Base-by-base conservation (phyloP, 2,888 invertebrate species). In the Augiades crinisus region DNA sequence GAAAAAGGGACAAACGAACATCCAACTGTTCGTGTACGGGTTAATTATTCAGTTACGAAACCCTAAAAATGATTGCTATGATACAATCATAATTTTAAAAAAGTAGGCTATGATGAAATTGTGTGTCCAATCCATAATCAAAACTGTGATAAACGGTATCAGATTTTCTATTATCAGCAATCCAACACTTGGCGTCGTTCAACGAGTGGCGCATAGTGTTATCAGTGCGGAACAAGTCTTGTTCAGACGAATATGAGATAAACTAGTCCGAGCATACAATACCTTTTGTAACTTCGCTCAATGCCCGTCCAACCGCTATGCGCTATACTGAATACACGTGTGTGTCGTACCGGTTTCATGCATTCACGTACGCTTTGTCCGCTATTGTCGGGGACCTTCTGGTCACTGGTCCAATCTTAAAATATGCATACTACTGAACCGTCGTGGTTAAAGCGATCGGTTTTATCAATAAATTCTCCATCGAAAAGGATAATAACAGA, bases 211-310 rank as follows among this genome's bases (percentile, higher is more conserved):
- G 64, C 65, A 69, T 63, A 68, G 60, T 69, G 68, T 78, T 83
- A 86, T 87, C 87, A 85, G 86, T 53, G 79, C 81, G 73, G 78
- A 85, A 87, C 86, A 70, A 69, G 70, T 62, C 64, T 61, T 61
- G 66, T 73, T 70, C 70, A 68, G 65, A 70, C 70, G 68, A 77
- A 77, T 70, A 72, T 67, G 72, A 81, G 82, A 82, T 85, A 82
- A 83, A 84, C 81, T 78, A 72, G 79, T 75, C 73, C 67, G 60
- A 43, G 63, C 59, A 65, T 66, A 81, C 87, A 87, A 84, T 85
- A 70, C 75, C 84, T 82, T 81, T 86, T 85, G 84, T 85, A 70
- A 76, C 70, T 76, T 68, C 74, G 68, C 71, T 81, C 74, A 81
- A 78, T 75, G 68, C 69, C 53, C 70, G 72, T 75, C 73, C 74